A percentile compares a stretch with the other conserved stretches of the same genome.
Evolutionary conservation across 2,797 vertebrate species (phyloP).

Genomic region (Mormyrops boulengeri): DNA sequence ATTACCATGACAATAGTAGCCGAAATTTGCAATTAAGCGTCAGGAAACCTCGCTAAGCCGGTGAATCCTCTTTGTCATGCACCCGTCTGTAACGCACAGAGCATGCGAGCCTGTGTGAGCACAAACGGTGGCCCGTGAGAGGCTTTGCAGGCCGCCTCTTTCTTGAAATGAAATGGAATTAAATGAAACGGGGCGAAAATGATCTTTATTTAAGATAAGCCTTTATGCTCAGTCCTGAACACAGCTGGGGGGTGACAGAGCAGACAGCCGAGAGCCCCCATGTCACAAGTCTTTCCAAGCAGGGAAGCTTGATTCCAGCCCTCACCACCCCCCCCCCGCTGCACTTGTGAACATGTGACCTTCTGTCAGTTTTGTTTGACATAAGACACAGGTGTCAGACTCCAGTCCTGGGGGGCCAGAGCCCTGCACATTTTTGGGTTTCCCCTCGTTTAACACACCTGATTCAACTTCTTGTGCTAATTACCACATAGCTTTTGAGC

Average conservation of each 20-base stretch:
- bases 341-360: neutral
- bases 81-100: neutral
- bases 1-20: neutral
- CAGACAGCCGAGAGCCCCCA: neutral
- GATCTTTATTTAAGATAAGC: neutral
- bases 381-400: neutral
- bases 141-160: neutral
- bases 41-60: neutral
- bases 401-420: no score
- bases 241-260: neutral
- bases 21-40: neutral
- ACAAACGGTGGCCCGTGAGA: neutral
- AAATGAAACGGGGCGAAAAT: neutral
- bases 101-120: neutral
- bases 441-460: no score
- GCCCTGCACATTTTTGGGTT: no score
- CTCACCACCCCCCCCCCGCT: neutral
- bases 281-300: neutral
- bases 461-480: no score
- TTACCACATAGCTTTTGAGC: no score
- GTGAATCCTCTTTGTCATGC: neutral
- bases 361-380: neutral
- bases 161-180: neutral
- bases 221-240: neutral
- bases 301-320: neutral